These are phyloP conservation scores for Rhyacophila evoluta DNA, from an alignment of 2,888 invertebrate species.

Conservation along the genomic window DNA sequence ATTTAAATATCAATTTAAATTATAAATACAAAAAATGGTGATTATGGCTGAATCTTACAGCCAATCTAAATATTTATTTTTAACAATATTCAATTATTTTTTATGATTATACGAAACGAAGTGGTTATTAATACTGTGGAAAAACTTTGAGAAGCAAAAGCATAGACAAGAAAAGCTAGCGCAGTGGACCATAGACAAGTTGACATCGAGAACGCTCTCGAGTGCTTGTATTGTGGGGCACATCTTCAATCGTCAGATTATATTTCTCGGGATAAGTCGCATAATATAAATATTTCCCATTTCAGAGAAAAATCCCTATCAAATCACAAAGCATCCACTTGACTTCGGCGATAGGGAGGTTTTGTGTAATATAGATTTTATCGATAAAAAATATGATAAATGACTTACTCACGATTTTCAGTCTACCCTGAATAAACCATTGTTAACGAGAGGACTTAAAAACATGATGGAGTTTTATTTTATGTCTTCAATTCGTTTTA, in stretches of 20 bases:
- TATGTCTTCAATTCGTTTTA: no score
- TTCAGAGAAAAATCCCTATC: slow-evolving; percentile 25
- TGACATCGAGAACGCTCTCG: slow-evolving; percentile 32
- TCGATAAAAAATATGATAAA: background rate
- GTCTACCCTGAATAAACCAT: background rate
- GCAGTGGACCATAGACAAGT: slow-evolving; percentile 37
- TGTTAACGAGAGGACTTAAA: background rate
- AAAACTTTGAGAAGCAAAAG: slow-evolving; percentile 2
- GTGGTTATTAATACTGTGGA: no score
- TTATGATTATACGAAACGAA: no score
- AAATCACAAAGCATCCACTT: slow-evolving; percentile 23
- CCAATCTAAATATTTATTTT: no score
- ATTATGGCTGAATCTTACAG: no score
- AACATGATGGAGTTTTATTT: background rate
- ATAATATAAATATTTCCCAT: slow-evolving; percentile 35
- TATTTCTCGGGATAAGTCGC: background rate
- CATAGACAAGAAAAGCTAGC: slow-evolving; percentile 34
- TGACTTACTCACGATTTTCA: background rate
- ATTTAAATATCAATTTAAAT: no score
- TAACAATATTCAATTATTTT: no score
- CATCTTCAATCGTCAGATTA: background rate
- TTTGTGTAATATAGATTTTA: background rate
- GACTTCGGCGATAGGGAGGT: background rate
- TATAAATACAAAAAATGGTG: no score
- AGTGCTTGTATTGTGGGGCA: slow-evolving; percentile 27